These are phyloP conservation scores for Phaonia tiefii DNA, from an alignment of 2,888 invertebrate species.

Conservation along the genomic window DNA sequence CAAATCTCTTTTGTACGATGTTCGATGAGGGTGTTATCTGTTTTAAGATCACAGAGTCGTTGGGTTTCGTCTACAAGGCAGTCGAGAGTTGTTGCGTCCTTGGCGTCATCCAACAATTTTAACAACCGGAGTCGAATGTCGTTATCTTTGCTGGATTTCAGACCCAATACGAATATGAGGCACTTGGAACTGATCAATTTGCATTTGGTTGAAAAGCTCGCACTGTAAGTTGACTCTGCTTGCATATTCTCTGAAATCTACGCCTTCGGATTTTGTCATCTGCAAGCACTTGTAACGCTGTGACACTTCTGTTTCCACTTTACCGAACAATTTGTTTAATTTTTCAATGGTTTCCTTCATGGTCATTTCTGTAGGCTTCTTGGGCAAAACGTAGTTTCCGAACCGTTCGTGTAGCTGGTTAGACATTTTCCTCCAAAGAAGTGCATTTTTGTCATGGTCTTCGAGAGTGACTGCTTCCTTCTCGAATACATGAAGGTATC, in stretches of 20 bases:
- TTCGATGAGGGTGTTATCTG: slow-evolving; percentile 17
- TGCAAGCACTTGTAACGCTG: slow-evolving; percentile 39
- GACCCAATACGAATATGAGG: slow-evolving; percentile 38
- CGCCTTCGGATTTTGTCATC: slow-evolving; percentile 4
- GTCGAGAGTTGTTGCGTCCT: slow-evolving; percentile 5
- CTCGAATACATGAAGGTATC: slow-evolving; percentile 34
- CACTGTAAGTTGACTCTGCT: slow-evolving; percentile 37
- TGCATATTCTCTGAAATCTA: slow-evolving; percentile 43
- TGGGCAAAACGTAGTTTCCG: background rate
- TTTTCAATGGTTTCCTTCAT: slow-evolving; percentile 31
- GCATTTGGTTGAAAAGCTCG: slow-evolving; percentile 31
- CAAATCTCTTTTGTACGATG: background rate
- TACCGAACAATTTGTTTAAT: slow-evolving; percentile 29
- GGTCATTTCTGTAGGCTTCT: background rate
- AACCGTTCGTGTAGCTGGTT: slow-evolving; percentile 29
- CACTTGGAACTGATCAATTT: slow-evolving; percentile 49
- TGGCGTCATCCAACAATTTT: slow-evolving; percentile 29
- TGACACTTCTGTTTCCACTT: slow-evolving; percentile 7
- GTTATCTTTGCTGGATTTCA: slow-evolving; percentile 7
- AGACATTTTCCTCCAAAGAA: slow-evolving; percentile 42
- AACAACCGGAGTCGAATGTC: slow-evolving; percentile 39
- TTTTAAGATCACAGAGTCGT: slow-evolving; percentile 17
- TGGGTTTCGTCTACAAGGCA: slow-evolving; percentile 35
- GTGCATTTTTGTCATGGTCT: slow-evolving; percentile 22
- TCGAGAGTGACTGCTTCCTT: slow-evolving; percentile 29